A percentile compares a stretch with the other conserved stretches of the same genome.
phyloP scores from a whole-genome alignment of 2,797 vertebrate species.

The Meda fulgida region DNA sequence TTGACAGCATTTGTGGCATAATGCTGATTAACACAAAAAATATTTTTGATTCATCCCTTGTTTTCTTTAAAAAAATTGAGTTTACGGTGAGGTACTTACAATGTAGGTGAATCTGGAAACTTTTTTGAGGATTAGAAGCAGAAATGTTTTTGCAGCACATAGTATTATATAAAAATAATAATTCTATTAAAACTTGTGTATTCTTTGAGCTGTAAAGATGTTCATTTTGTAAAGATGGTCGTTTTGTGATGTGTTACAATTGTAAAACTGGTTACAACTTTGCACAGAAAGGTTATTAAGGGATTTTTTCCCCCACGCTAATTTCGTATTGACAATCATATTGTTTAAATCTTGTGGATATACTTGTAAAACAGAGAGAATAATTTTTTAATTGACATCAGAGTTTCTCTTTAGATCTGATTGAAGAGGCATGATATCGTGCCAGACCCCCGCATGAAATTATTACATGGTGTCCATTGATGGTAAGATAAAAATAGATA shows the following conservation, averaged over 20 bases:
- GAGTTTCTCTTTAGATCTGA: constrained; percentile 63
- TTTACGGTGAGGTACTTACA: background rate
- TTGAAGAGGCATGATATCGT: constrained; percentile 59
- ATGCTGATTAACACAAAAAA: background rate
- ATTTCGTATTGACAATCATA: background rate
- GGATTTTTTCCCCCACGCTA: background rate
- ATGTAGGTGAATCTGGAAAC: background rate
- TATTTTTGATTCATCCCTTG: background rate
- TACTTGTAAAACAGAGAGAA: background rate
- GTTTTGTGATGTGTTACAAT: background rate
- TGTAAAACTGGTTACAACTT: background rate
- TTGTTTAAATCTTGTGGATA: background rate
- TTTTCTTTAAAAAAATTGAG: background rate
- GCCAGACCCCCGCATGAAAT: constrained; percentile 71
- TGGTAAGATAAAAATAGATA: constrained; percentile 74
- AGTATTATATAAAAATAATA: background rate
- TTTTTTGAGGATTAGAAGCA: background rate
- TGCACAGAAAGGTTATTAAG: too few species aligned
- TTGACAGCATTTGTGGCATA: background rate
- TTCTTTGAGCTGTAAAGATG: background rate
- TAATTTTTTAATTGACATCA: constrained; percentile 40
- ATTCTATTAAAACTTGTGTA: background rate
- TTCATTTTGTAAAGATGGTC: background rate
- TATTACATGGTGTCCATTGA: constrained; percentile 72
- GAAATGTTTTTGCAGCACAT: background rate